Conservation (phyloP, 2,113 vertebrate genomes). For the Todiramphus saurophagus region DNA sequence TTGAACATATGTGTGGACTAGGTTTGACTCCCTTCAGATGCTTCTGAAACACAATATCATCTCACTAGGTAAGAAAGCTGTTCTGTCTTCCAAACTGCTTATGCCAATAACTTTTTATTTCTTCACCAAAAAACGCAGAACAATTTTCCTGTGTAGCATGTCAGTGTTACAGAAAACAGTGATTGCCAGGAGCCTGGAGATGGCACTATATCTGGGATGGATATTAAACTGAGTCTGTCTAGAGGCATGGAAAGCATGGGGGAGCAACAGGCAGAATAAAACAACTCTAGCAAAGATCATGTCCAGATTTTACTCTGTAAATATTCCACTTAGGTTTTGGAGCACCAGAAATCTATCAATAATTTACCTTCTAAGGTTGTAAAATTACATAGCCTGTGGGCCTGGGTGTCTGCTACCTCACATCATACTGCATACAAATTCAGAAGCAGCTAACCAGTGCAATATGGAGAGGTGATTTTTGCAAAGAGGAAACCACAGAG, state of each 20-base stretch:
- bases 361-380: background rate
- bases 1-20: constrained; percentile 51
- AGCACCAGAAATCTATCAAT: constrained; percentile 4
- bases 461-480: constrained; percentile 5
- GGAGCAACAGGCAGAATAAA: background rate
- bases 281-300: background rate
- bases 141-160: background rate
- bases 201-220: background rate
- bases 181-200: constrained; percentile 11
- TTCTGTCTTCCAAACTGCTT: constrained; percentile 34
- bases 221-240: constrained; percentile 13
- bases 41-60: constrained; percentile 37
- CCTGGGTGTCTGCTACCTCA: background rate
- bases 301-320: constrained; percentile 16
- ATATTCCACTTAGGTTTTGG: constrained; percentile 15
- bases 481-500: constrained; percentile 26
- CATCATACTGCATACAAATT: background rate
- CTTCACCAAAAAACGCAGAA: constrained; percentile 5
- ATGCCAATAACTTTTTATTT: constrained; percentile 54
- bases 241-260: background rate
- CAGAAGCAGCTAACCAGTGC: background rate
- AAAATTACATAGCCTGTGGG: background rate
- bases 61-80: constrained; percentile 51
- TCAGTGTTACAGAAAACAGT: constrained; percentile 3
- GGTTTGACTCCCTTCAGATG: constrained; percentile 47